Conservation (phyloP, 2,888 invertebrate genomes). For the Xylocampa areola region DNA sequence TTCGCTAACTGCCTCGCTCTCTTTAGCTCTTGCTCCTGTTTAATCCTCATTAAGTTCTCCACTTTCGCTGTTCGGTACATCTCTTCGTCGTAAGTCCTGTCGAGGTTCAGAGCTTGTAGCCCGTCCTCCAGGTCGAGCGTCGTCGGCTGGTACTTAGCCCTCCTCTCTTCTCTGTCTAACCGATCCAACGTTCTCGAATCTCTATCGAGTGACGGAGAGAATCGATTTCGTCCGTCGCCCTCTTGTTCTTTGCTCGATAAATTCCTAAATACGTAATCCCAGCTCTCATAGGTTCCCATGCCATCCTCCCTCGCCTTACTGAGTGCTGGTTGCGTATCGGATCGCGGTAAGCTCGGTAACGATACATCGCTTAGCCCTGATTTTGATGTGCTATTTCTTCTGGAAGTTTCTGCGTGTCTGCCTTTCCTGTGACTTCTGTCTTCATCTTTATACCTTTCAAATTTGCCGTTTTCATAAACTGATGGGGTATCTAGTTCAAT, state of each 20-base stretch:
- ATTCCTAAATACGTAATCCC: constrained; percentile 95
- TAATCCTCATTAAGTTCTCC: constrained; percentile 84
- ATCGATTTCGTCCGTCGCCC: constrained; percentile 92
- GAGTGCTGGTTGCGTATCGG: constrained; percentile 84
- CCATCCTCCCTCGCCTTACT: constrained; percentile 91
- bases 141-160: constrained; percentile 85
- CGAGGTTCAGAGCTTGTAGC: constrained; percentile 87
- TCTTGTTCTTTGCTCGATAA: constrained; percentile 93
- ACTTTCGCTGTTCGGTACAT: constrained; percentile 86
- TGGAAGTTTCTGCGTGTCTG: constrained; percentile 70
- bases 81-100: constrained; percentile 82
- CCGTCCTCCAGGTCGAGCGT: constrained; percentile 90
- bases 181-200: constrained; percentile 85
- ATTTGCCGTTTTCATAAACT: constrained; percentile 80
- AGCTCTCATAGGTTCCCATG: constrained; percentile 92
- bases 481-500: constrained; percentile 91
- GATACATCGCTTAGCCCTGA: constrained; percentile 83
- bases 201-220: constrained; percentile 86
- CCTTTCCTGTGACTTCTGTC: constrained; percentile 71
- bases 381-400: constrained; percentile 80
- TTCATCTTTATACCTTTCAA: constrained; percentile 73
- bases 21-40: constrained; percentile 81
- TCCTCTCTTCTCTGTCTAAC: constrained; percentile 81
- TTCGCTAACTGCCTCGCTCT: constrained; percentile 76
- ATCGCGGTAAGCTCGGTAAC: constrained; percentile 82